Evolutionary conservation across 1,140 invertebrate species (phyloP), one percentile per base, ranked within the genome.

Genomic region (Bombyx mandarina): DNA sequence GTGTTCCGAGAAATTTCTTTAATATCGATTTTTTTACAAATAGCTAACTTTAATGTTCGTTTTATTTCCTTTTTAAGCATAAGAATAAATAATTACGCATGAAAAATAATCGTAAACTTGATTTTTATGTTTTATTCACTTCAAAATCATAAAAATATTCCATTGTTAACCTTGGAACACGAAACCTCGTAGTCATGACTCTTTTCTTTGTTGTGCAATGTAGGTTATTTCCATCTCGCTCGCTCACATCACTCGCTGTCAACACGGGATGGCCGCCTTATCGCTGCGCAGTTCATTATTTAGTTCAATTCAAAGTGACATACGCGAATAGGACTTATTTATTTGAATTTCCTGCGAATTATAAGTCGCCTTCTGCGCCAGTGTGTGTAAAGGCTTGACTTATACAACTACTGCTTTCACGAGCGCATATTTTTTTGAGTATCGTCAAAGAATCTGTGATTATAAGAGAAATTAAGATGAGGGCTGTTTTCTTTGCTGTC

Each of bases 311-410:
- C 69, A 62, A 65, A 77, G 67, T 60, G 56, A 66, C 72, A 59
- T 58, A 65, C 52, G 65, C 65, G 62, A 69, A 63, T 71, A 71
- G 68, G 65, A 61, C 53, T 66, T 71, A 67, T 80, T 70, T 77
- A 69, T 48, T 49, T 64, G 56, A 63, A 71, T 73, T 76, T 75
- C 48, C 69, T 69, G 65, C 51, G 62, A 66, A 72, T 78, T 73
- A 78, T 74, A 77, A 88, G 87, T 89, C 83, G 90, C 93, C 94
- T 95, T 95, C 94, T 95, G 91, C 92, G 90, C 93, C 94, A 95
- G 94, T 94, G 94, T 89, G 93, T 94, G 93, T 94, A 95, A 95
- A 95, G 93, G 93, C 91, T 66, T 61, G 77, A 77, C 77, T 74
- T 69, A 64, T 56, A 67, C 65, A 69, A 75, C 71, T 72, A 72